Conservation (phyloP, 2,797 vertebrate genomes). For the Lagothrix lagotricha region DNA sequence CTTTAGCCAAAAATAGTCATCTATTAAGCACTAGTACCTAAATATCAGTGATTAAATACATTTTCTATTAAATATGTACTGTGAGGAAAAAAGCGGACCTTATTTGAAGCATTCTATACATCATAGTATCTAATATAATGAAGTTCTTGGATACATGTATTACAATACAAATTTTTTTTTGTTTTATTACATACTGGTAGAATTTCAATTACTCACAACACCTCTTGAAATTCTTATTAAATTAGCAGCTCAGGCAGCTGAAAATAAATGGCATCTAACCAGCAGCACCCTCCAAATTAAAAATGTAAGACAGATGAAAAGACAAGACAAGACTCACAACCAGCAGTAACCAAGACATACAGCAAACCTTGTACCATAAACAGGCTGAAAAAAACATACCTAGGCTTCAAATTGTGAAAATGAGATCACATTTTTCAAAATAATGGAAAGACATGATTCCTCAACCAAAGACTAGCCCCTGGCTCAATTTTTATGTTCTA, state of each 20-base stretch:
- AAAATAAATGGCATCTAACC: neutral
- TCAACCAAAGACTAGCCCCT: neutral
- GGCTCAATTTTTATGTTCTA: neutral
- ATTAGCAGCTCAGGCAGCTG: neutral
- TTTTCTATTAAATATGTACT: neutral
- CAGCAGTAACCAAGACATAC: neutral
- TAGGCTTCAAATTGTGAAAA: neutral
- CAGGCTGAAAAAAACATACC: neutral
- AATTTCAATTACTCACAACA: neutral
- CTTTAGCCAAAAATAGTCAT: neutral
- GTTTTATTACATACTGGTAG: neutral
- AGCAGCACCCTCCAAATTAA: neutral
- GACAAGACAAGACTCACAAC: neutral
- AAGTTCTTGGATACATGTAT: neutral
- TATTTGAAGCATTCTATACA: neutral
- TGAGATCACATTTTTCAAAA: neutral
- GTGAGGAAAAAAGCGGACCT: neutral
- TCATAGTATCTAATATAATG: neutral
- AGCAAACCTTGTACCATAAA: neutral
- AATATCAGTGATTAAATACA: neutral
- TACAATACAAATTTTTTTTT: neutral
- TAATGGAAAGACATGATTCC: neutral
- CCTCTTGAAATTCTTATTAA: neutral
- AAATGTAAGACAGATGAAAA: neutral
- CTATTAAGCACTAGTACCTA: neutral